Evolutionary conservation across 1,140 invertebrate species (phyloP).

Genomic region (Dolichoris vasculosae): DNA sequence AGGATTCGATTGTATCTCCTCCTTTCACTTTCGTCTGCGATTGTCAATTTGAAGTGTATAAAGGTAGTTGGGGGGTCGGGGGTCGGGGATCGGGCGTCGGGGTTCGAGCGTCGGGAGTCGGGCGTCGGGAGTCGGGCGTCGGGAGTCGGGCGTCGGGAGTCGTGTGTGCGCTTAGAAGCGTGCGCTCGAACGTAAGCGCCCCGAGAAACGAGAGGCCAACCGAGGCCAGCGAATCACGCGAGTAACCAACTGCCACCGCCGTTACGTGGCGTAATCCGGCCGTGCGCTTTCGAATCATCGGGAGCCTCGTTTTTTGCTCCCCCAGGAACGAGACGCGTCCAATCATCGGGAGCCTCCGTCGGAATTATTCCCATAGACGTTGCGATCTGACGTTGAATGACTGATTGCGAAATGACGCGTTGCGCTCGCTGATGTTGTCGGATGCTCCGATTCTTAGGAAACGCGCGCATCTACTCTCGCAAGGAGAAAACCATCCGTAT

Average conservation of each 20-base stretch:
- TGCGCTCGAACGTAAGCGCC: not conserved
- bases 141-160: too few species aligned
- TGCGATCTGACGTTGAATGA: not conserved
- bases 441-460: not conserved
- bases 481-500: not conserved
- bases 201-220: not conserved
- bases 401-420: too few species aligned
- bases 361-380: not conserved
- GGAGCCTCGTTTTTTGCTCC: not conserved
- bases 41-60: conserved; percentile 25
- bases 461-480: not conserved
- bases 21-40: conserved; percentile 15
- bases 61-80: too few species aligned
- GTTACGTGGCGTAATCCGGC: not conserved
- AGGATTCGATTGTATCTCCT: conserved; percentile 25
- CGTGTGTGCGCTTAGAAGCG: not conserved
- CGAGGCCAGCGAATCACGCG: not conserved
- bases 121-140: too few species aligned
- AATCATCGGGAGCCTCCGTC: not conserved
- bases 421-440: too few species aligned
- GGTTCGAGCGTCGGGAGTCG: too few species aligned
- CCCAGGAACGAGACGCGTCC: not conserved
- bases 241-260: too few species aligned
- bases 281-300: not conserved
- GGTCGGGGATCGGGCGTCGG: too few species aligned